Evolutionary conservation across 2,797 vertebrate species (phyloP), one percentile per base, ranked within the genome.

Genomic region (Lagocephalus sceleratus): DNA sequence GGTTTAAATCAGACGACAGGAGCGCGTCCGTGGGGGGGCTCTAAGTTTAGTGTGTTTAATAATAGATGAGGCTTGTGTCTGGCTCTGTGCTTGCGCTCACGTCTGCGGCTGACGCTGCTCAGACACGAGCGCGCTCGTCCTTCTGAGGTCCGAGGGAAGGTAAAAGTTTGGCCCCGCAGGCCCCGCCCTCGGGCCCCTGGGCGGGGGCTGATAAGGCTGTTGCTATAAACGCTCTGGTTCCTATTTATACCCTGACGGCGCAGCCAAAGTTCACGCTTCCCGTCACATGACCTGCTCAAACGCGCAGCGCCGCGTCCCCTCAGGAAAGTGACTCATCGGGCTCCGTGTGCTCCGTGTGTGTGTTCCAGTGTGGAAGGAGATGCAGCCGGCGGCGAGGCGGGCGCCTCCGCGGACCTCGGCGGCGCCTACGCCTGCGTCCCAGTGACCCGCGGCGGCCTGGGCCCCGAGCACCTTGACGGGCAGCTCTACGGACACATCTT

Each of bases 361-460:
- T 71, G 41, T 62, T 59, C 26, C 82, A 99, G 97, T 62, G 95
- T 98, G 82, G 97, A 99, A 87, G 95, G 94, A 45, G 95, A 99
- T 83, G 92, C 87, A 79, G 88, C 93, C 16, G 89, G 93, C 73
- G 87, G 91, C 1, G 94, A 96, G 75, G 88, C 91, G 2, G 92
- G 91, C 50, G 83, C 91, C 0, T 93, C 94, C 59, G 75, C 95
- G 87, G 94, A 97, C 42, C 90, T 91, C 71, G 86, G 75, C 20
- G 20, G 72, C 1, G 71, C 76, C 29, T 90, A 85, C 66, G 49
- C 72, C 48, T 83, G 76, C 25, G 67, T 78, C 23, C 83, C 85
- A 68, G 76, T 85, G 73, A 86, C 68, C 72, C 84, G 77, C 17
- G 26, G 57, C 5, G 77, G 86, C 51, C 91, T 92, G 0, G 51